Evolutionary conservation across 2,888 invertebrate species (phyloP).

Genomic region (Mesorhabditis spiculigera): DNA sequence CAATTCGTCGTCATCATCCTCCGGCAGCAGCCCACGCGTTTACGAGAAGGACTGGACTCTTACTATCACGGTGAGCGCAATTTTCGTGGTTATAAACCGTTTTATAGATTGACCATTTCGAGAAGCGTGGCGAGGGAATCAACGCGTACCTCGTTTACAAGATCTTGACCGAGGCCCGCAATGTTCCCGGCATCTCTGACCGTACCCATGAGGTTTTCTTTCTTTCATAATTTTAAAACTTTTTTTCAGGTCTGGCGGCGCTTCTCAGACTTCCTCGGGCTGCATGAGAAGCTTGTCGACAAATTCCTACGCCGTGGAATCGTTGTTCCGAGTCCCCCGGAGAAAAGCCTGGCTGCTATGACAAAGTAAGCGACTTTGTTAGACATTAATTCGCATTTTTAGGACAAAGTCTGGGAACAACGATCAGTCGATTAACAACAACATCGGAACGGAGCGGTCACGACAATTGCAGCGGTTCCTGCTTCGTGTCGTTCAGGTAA

Average conservation of each 20-base stretch:
- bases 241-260: constrained; percentile 72
- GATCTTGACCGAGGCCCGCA: constrained; percentile 74
- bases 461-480: constrained; percentile 79
- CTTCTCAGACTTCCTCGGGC: constrained; percentile 94
- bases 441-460: constrained; percentile 68
- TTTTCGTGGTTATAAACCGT: too few species aligned
- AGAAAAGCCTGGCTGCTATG: constrained; percentile 77
- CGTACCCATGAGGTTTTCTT: constrained; percentile 68
- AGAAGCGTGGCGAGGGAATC: constrained; percentile 97
- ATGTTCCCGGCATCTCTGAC: constrained; percentile 50
- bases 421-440: constrained; percentile 63
- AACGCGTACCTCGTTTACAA: constrained; percentile 91
- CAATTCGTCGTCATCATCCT: too few species aligned
- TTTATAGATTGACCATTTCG: constrained; percentile 69
- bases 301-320: constrained; percentile 79
- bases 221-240: background rate
- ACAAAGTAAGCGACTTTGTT: constrained; percentile 48
- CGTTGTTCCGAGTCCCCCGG: constrained; percentile 95
- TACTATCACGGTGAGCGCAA: too few species aligned
- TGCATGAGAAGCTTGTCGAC: constrained; percentile 82
- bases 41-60: too few species aligned
- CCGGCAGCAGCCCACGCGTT: too few species aligned
- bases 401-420: background rate
- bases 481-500: constrained; percentile 73
- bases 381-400: background rate